Percentiles rank a stretch among this genome's conserved stretches.
These are phyloP conservation scores for Podarcis muralis DNA, from an alignment of 2,113 vertebrate genomes.

Conservation along the genomic window DNA sequence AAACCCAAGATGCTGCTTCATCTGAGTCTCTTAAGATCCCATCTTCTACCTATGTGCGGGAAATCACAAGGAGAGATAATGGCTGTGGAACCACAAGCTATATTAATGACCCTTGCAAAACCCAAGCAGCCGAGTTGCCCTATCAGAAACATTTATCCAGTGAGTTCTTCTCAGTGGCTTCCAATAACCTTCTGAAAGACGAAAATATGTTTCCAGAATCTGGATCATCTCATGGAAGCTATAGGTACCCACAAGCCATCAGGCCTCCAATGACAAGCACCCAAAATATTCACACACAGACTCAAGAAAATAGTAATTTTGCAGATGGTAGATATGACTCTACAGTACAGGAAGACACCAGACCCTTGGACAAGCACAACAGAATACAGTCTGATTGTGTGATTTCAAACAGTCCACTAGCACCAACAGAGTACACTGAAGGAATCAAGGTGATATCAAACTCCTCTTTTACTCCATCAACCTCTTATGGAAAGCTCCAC, in stretches of 20 bases:
- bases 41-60: fast-evolving
- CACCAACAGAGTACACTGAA: fast-evolving
- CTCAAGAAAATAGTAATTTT: not conserved
- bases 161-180: not conserved
- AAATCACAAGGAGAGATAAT: fast-evolving
- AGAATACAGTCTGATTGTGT: not conserved
- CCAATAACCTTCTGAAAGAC: not conserved
- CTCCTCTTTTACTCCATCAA: not conserved
- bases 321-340: not conserved
- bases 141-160: not conserved
- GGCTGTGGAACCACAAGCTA: not conserved
- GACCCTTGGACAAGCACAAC: not conserved
- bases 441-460: not conserved
- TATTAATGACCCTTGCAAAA: not conserved
- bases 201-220: not conserved
- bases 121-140: fast-evolving
- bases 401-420: fast-evolving
- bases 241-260: not conserved
- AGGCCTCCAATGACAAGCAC: fast-evolving
- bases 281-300: not conserved
- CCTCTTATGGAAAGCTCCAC: not conserved
- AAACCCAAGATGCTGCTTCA: not conserved
- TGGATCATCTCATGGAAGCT: not conserved
- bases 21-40: constrained; percentile 53
- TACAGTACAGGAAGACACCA: not conserved